Evolutionary conservation across 2,888 invertebrate species (phyloP).

Genomic region (Melanchra persicariae): DNA sequence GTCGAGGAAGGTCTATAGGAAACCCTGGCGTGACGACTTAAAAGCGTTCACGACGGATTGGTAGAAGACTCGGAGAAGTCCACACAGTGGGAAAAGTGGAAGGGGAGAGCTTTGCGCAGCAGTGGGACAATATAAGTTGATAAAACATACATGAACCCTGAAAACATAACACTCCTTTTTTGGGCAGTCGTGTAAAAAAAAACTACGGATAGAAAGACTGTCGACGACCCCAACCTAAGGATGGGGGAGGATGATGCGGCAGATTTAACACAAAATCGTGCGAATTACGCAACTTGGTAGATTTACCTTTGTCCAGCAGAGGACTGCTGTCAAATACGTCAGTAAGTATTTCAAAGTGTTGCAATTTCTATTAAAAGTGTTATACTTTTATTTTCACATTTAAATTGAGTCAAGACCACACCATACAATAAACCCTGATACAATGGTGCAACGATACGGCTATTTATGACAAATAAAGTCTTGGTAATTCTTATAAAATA

Average conservation of each 20-base stretch:
- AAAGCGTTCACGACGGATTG: no score
- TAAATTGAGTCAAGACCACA: conserved; percentile 10
- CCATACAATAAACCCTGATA: conserved; percentile 40
- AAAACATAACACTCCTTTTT: no score
- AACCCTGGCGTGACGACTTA: no score
- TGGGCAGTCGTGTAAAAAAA: no score
- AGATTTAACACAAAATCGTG: neutral
- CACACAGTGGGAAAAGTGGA: neutral
- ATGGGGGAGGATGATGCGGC: neutral
- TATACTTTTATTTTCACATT: conserved; percentile 20
- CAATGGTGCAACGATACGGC: conserved; percentile 60
- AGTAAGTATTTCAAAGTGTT: neutral
- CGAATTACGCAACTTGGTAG: neutral
- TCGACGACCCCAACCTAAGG: neutral
- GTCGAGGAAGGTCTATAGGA: no score
- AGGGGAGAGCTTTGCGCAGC: no score
- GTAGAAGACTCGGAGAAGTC: no score
- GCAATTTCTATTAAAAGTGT: neutral
- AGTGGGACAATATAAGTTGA: no score
- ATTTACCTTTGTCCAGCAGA: neutral
- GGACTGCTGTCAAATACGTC: neutral
- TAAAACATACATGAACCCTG: no score
- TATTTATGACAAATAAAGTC: conserved; percentile 64
- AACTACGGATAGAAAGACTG: no score
- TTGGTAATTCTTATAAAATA: conserved; percentile 62